phyloP scores from a whole-genome alignment of 2,888 invertebrate species.

The Acrobasis consociella region DNA sequence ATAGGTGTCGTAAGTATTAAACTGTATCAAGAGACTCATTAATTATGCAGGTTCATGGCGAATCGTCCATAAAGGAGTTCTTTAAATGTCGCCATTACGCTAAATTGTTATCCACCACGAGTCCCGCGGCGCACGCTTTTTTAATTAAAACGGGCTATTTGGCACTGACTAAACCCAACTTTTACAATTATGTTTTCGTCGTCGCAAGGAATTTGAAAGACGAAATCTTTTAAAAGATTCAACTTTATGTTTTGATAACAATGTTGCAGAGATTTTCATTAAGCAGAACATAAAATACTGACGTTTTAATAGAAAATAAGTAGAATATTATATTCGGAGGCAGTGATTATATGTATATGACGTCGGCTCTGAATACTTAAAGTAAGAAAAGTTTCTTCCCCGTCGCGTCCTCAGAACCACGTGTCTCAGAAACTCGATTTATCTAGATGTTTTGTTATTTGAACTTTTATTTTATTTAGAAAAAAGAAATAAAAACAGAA shows the following conservation, averaged over 20 bases:
- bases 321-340: too few relatives aligned
- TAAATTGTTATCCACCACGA: constrained; percentile 71
- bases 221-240: constrained; percentile 43
- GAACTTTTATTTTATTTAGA: too few relatives aligned
- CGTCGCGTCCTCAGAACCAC: not conserved
- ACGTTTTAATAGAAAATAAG: too few relatives aligned
- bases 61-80: constrained; percentile 66
- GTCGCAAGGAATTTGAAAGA: constrained; percentile 49
- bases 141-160: constrained; percentile 75
- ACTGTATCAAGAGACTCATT: constrained; percentile 48
- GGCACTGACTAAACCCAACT: constrained; percentile 62
- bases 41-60: constrained; percentile 63
- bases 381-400: not conserved
- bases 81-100: constrained; percentile 69
- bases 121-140: constrained; percentile 63
- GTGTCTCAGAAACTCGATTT: too few relatives aligned
- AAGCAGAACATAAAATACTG: too few relatives aligned
- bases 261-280: not conserved
- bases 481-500: too few relatives aligned
- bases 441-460: too few relatives aligned
- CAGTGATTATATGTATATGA: too few relatives aligned
- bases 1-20: constrained; percentile 26
- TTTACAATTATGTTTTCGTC: constrained; percentile 64
- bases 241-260: not conserved
- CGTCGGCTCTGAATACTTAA: too few relatives aligned